These are phyloP conservation scores for Anguilla japonica DNA, from an alignment of 2,113 vertebrate species.

Conservation along the genomic window DNA sequence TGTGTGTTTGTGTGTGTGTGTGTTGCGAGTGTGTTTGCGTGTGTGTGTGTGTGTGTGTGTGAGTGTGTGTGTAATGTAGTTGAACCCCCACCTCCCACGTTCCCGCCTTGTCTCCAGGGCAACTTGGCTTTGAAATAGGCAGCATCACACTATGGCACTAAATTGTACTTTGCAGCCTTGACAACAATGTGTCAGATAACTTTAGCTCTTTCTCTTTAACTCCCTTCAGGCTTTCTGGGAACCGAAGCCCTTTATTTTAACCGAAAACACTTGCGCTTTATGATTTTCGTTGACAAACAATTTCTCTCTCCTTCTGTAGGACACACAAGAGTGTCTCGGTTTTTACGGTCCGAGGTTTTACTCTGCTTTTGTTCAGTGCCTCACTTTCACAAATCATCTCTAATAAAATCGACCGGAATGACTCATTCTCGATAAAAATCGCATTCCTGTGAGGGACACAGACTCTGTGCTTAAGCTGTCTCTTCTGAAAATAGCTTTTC, in stretches of 20 bases:
- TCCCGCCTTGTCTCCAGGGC: neutral
- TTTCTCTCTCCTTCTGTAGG: neutral
- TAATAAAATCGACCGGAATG: neutral
- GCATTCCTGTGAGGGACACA: no score
- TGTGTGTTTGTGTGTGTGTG: neutral
- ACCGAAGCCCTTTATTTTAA: neutral
- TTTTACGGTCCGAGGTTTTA: neutral
- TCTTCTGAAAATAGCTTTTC: no score
- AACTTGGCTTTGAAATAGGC: neutral
- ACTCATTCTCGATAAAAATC: neutral
- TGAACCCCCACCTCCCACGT: neutral
- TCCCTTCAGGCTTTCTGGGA: neutral
- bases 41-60: no score
- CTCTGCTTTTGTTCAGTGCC: neutral
- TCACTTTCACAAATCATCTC: neutral
- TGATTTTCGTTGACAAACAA: neutral
- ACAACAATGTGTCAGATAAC: neutral
- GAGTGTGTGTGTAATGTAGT: neutral
- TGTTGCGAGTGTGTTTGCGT: neutral
- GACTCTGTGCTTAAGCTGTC: no score
- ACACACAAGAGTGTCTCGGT: neutral
- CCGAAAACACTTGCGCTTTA: neutral
- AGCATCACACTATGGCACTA: neutral
- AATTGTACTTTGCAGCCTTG: neutral
- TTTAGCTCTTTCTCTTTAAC: neutral